Base-by-base conservation (phyloP, 2,797 vertebrate species). In the Pygocentrus nattereri region DNA sequence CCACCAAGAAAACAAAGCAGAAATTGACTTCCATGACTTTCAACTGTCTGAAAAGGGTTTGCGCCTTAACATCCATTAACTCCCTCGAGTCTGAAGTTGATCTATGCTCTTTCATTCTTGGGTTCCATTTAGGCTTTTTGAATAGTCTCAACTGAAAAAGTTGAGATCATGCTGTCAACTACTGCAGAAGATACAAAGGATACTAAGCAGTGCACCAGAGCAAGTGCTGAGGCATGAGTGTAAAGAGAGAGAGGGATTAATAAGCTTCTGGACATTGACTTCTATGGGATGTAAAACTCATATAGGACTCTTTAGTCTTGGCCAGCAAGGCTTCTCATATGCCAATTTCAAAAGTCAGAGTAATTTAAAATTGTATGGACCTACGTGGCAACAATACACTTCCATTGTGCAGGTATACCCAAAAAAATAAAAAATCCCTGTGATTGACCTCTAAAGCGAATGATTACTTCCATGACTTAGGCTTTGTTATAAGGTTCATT, bases 81-180 rank as follows among this genome's bases (percentile, higher is more conserved):
- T 31, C 50, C 56, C 50, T 4, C n/a, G 52, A 73, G 52, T 73
- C 18, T 73, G 52, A 58, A 21, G 41, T 38, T 56, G 71, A 73
- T 73, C 38, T 58, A 38, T 58, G 27, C 52, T 73, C 27, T 41
- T 73, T 73, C 52, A 34, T 73, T 56, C 71, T 38, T 58, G 52
- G 21, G 71, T 38, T 71, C 71, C 71, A 73, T 73, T 73, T 73
- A 73, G 38, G 52, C 50, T 41, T 56, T n/a, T 34, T 73, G 31
- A 73, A 73, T 73, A 31, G 49, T 15, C 70, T 73, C 27, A 31
- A 31, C 16, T 56, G 30, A 73, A 73, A 54, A 73, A 71, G 19
- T 38, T 19, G 16, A 49, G 16, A 47, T 12, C 49, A 71, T 11
- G 19, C 15, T 34, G 27, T 54, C 49, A 72, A 27, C 70, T 52